These are phyloP conservation scores for Darevskia mixta DNA, from an alignment of 2,797 vertebrate species.

Conservation along the genomic window DNA sequence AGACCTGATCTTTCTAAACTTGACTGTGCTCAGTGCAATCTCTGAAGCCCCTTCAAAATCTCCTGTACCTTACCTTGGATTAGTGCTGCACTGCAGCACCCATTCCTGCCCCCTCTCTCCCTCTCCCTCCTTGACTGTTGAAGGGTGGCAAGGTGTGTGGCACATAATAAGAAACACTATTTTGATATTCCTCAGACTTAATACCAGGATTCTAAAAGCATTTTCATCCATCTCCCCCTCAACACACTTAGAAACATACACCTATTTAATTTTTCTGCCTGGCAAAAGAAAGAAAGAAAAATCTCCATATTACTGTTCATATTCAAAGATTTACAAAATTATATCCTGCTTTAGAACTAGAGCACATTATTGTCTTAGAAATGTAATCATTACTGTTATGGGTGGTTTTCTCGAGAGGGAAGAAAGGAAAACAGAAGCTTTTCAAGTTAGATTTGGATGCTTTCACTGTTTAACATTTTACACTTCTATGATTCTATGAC, in stretches of 20 bases:
- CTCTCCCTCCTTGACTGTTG: no score
- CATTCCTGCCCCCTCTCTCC: no score
- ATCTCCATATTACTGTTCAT: neutral
- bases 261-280: no score
- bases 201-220: neutral
- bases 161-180: neutral
- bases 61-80: no score
- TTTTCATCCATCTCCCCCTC: accelerated
- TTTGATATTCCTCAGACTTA: neutral
- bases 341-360: neutral
- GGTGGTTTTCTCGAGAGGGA: conserved; percentile 20
- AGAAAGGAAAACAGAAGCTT: conserved; percentile 31
- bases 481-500: conserved; percentile 44
- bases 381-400: neutral
- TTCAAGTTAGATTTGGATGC: conserved; percentile 26
- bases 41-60: no score
- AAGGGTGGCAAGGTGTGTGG: neutral
- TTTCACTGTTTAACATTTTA: conserved; percentile 18
- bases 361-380: neutral
- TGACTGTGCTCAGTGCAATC: no score
- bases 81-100: no score
- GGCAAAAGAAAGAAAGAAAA: neutral
- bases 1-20: no score
- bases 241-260: neutral
- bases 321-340: conserved; percentile 12